A percentile compares a stretch with the other conserved stretches of the same genome.
Conservation (phyloP, 1,140 invertebrate genomes). For the Chironomus striatipennis region DNA sequence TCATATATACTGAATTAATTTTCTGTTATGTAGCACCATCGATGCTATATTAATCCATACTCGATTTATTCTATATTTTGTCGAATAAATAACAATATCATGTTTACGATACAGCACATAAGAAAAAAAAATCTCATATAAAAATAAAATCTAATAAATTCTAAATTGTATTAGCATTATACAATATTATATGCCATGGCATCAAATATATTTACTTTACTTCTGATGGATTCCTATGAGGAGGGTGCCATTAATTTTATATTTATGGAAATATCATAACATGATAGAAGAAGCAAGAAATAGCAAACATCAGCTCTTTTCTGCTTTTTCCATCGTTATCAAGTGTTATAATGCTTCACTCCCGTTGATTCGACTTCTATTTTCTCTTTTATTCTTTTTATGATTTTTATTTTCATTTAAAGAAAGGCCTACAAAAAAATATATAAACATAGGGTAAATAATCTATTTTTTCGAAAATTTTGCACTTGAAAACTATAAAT, state of each 20-base stretch:
- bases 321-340: background rate
- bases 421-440: background rate
- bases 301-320: background rate
- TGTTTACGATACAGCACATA: background rate
- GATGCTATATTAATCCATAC: background rate
- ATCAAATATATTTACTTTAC: too few species aligned
- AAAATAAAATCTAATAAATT: background rate
- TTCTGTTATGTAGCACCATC: background rate
- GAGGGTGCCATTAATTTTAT: background rate
- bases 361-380: background rate
- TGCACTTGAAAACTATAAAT: too few species aligned
- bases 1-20: background rate
- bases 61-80: background rate
- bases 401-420: background rate
- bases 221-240: background rate
- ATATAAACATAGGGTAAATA: too few species aligned
- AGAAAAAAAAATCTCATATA: background rate
- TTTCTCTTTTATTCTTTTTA: too few species aligned
- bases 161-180: background rate
- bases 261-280: background rate
- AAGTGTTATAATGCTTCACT: background rate
- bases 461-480: too few species aligned
- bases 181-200: background rate
- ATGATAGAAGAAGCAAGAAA: background rate
- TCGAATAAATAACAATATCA: too few species aligned